Base-by-base conservation (phyloP, 2,888 invertebrate genomes). In the Sepioteuthis lessoniana region DNA sequence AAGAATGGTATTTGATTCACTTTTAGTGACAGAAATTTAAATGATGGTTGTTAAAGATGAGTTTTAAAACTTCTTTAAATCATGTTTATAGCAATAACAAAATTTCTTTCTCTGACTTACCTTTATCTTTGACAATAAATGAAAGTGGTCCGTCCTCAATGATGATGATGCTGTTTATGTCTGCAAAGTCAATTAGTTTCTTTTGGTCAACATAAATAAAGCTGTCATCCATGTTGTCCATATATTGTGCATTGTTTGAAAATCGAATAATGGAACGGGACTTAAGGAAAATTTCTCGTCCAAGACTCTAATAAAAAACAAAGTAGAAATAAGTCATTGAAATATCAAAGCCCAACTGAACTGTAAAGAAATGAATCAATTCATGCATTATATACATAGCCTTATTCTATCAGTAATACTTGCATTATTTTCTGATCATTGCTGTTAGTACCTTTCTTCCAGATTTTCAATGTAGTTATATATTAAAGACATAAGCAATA, bases 81-180 rank as follows among this genome's bases (percentile, higher is more conserved):
- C n/a, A n/a, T 50, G 50, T 50, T 50, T 50, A 50, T 50, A 10
- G 10, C 1, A 50, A 50, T 16, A 28, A 19, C 1, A 60, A 60
- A 19, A 28, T 5, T 0, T 60, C 28, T 28, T 60, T 60, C 25
- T 16, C 1, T 13, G 19, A 5, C 19, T 76, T 76, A 93, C 93
- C 93, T 93, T 93, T 93, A 35, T 93, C 55, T 37, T 38, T n/a
- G 0, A 93, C 93, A 19, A 93, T 50, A 31, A 93, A 35, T 8
- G 37, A 37, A 38, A 93, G 93, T 13, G 93, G 93, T 93, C 93
- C 93, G 35, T 93, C 93, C 37, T 93, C 93, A 55, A 93, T 38
- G 8, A 55, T 13, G 35, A 93, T 93, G 37, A 93, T 50, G 38
- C 37, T 93, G 93, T 93, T 50, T 0, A 93, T 28, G 35, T 21